Evolutionary conservation across 2,888 invertebrate species (phyloP), one percentile per base, ranked within the genome.

Genomic region (Alloscopus bannaensis): DNA sequence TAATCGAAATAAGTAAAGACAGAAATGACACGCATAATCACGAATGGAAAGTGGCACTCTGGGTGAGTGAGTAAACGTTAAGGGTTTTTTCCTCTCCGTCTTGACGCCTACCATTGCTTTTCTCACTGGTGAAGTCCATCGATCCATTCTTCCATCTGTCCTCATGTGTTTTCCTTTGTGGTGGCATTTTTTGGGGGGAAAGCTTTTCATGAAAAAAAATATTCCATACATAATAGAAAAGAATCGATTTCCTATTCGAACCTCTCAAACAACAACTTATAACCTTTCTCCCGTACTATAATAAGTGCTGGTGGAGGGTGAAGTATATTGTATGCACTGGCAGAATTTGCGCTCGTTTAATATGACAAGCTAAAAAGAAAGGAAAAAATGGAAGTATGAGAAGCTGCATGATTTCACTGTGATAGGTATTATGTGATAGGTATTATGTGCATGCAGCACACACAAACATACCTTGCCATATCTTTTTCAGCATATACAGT

Each of bases 171-270:
- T n/a, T n/a, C n/a, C n/a, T n/a, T 62, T 45, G 31, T 47, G 29
- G 6, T 26, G 11, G 65, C 26, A 59, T 68, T 65, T 73, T 18
- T 57, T 52, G 60, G 40, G 40, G 55, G n/a, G 22, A 55, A 52
- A 40, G 52, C 52, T 77, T 75, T 64, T 60, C 59, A 66, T 81
- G 81, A 75, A 81, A 81, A 81, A 81, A 78, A 81, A 76, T 81
- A 66, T 66, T 73, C 65, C 75, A 79, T 79, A 65, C 79, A 81
- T 79, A 79, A 79, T 79, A 73, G 79, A 81, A 70, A 36, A 47
- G 79, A 79, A 81, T 81, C 79, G 81, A 81, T 81, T 81, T 72
- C 59, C 65, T 68, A 59, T 70, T 66, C n/a, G n/a, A n/a, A n/a
- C n/a, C n/a, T n/a, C n/a, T n/a, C n/a, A n/a, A n/a, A n/a, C n/a